Base-by-base conservation (phyloP, 1,140 invertebrate species). In the Anthonomus grandis region DNA sequence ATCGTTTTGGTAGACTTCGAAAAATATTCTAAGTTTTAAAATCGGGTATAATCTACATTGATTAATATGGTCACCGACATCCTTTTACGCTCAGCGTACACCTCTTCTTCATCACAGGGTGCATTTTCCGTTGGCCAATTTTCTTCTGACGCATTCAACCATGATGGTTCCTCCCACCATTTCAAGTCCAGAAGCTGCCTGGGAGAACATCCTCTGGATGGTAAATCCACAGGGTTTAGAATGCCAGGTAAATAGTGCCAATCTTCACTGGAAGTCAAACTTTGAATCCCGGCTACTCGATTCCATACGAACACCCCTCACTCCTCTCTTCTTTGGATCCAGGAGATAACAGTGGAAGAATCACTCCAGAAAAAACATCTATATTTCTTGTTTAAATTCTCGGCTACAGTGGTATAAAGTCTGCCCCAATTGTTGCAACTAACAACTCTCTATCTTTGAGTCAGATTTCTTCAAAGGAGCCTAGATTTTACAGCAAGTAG, bases 161-260 rank as follows among this genome's bases (percentile, higher is more conserved):
- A 61, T 18, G n/a, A n/a, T 21, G 34, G 75, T 69, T 13, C 74
- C 59, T 74, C 67, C 69, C 67, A 70, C 72, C 73, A 78, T 59
- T 63, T 56, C 8, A 66, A 69, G 19, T 74, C 56, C 9, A 71
- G 17, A 12, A 76, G 57, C 23, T 57, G 18, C 52, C 63, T 61
- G 3, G 67, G 46, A 2, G 56, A 24, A 50, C 70, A 73, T 17
- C 74, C 74, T 60, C 75, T 44, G 6, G 74, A 75, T n/a, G 69
- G 67, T 17, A 75, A 51, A 61, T 78, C 74, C 13, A 72, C 75
- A 6, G 75, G 73, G 59, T 77, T 78, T 13, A 58, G 23, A 13
- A 56, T 47, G 2, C 71, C 73, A 4, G 73, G 70, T n/a, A n/a
- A n/a, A n/a, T n/a, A n/a, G n/a, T n/a, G n/a, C n/a, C n/a, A n/a